A percentile compares a stretch with the other conserved stretches of the same genome.
phyloP scores from a whole-genome alignment of 2,113 vertebrate species.

The Stigmatopora nigra region DNA sequence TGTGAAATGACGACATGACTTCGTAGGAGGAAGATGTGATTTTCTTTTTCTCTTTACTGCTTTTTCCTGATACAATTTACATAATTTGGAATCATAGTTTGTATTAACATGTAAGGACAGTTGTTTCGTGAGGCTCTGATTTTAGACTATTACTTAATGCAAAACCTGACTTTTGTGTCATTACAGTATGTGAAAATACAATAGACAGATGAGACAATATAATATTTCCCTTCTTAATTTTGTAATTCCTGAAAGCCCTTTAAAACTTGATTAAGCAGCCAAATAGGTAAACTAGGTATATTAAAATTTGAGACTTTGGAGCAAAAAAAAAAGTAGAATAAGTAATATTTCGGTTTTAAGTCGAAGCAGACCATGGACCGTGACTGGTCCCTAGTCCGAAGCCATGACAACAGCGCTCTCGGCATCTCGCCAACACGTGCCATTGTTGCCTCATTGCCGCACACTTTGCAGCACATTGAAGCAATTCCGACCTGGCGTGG shows the following conservation, averaged over 20 bases:
- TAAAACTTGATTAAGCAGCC: too few species aligned
- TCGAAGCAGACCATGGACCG: background rate
- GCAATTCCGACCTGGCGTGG: background rate
- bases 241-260: too few species aligned
- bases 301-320: background rate
- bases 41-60: background rate
- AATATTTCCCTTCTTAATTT: too few species aligned
- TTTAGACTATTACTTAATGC: background rate
- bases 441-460: background rate
- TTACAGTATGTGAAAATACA: too few species aligned
- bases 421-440: conserved; percentile 1
- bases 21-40: background rate
- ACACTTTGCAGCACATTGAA: conserved; percentile 2
- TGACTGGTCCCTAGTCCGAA: background rate
- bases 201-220: too few species aligned
- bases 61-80: background rate
- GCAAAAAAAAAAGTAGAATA: background rate
- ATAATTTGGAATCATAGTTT: background rate
- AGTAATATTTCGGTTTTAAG: background rate
- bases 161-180: too few species aligned
- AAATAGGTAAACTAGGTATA: too few species aligned
- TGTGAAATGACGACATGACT: background rate
- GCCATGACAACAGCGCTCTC: background rate
- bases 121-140: background rate
- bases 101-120: too few species aligned